Evolutionary conservation across 2,797 vertebrate genomes (phyloP), one percentile per base, ranked within the genome.

Genomic region (Myotis myotis): DNA sequence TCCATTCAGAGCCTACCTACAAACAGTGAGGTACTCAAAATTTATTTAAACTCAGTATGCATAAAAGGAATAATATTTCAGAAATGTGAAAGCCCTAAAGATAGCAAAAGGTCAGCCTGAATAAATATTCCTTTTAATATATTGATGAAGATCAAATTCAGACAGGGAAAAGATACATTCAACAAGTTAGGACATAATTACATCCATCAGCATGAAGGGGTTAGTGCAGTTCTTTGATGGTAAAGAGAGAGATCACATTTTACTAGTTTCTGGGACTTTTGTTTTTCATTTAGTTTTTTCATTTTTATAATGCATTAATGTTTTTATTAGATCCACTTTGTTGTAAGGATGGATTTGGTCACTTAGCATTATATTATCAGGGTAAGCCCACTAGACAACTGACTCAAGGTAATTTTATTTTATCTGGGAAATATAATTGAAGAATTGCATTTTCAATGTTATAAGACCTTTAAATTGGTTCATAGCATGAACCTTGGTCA

Each of bases 341-440:
- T 79, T 81, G 10, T 94, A 80, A 93, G 81, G 86, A 98, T 95
- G 76, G 89, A 97, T 97, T 95, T 94, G 81, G 91, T 95, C 93
- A 95, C 97, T 98, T 97, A 93, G 80, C 49, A 96, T 97, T 98
- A 95, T 95, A 94, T 97, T 97, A 95, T 90, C 89, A 96, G 89
- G 95, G 89, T 95, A 97, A 97, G 85, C 49, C 91, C 94, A 92
- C 92, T 87, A 98, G 95, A 97, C 79, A 94, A 98, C 96, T 81
- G 89, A 97, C 96, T 98, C 96, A 98, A 97, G 96, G 96, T 97
- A 97, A 98, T 98, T 98, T 98, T 89, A 96, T 97, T 98, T 95
- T 97, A 96, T 97, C 97, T 97, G 92, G 55, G n/a, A 96, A 80
- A n/a, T 89, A 96, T 97, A 98, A 98, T 97, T 97, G 97, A 98